A percentile compares a stretch with the other conserved stretches of the same genome.
These are phyloP conservation scores for Acanthococcus lagerstroemiae DNA, from an alignment of 2,888 invertebrate species.

Conservation along the genomic window DNA sequence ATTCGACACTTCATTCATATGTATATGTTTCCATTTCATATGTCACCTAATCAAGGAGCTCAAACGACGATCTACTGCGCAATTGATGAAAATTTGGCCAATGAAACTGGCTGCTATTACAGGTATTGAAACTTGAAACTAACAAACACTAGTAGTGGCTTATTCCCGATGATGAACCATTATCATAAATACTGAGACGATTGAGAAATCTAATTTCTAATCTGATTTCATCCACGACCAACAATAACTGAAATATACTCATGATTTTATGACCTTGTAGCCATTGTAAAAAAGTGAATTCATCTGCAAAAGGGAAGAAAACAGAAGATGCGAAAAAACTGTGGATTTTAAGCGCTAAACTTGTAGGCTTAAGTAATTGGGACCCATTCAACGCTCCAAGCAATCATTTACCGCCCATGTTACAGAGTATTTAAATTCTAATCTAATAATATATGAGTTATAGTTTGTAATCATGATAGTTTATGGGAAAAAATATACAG, in stretches of 20 bases:
- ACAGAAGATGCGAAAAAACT: slow-evolving; percentile 48
- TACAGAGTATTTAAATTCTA: too few relatives aligned
- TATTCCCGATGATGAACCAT: too few relatives aligned
- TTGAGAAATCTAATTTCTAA: not conserved
- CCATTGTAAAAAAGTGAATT: slow-evolving; percentile 33
- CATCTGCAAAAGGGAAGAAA: slow-evolving; percentile 47
- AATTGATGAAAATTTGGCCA: slow-evolving; percentile 50
- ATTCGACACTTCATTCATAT: slow-evolving; percentile 43
- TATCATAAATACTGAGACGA: too few relatives aligned
- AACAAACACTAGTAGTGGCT: too few relatives aligned
- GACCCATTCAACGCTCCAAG: slow-evolving; percentile 30
- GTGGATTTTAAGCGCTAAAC: slow-evolving; percentile 51
- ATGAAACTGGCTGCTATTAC: slow-evolving; percentile 38
- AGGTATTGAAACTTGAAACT: too few relatives aligned
- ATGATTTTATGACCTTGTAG: slow-evolving; percentile 9
- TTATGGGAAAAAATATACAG: too few relatives aligned
- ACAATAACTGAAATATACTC: too few relatives aligned
- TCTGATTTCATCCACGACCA: not conserved
- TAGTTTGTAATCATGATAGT: too few relatives aligned
- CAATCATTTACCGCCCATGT: slow-evolving; percentile 5
- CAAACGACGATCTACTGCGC: slow-evolving; percentile 66
- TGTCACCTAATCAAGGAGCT: slow-evolving; percentile 55
- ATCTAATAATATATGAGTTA: too few relatives aligned
- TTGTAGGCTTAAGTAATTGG: slow-evolving; percentile 40
- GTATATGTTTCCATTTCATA: slow-evolving; percentile 42